phyloP scores from a whole-genome alignment of 1,140 invertebrate species.

The Orius laevigatus region DNA sequence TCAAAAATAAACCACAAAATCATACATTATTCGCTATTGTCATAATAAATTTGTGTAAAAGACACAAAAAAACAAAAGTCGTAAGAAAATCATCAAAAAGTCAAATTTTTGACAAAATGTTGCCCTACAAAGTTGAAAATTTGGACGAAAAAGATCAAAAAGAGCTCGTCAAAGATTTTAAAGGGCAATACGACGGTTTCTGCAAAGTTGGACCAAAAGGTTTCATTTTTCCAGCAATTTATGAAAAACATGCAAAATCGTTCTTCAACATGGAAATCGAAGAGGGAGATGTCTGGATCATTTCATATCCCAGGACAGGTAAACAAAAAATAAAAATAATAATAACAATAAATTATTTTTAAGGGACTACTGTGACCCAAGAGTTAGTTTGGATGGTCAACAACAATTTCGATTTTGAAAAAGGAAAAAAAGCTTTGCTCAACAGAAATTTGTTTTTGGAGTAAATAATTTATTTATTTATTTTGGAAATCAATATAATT shows the following conservation, averaged over 20 bases:
- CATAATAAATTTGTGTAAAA: too few species aligned
- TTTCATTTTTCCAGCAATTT: conserved; percentile 50
- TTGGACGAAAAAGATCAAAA: conserved; percentile 1
- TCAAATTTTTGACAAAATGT: conserved; percentile 2
- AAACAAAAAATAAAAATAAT: conserved; percentile 8
- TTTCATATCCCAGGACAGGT: conserved; percentile 63
- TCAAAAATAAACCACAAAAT: too few species aligned
- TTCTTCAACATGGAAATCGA: conserved; percentile 44
- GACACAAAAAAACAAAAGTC: too few species aligned
- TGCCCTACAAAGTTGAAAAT: conserved; percentile 9
- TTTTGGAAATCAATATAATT: too few species aligned
- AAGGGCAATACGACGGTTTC: conserved; percentile 51
- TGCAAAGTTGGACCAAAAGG: conserved; percentile 53
- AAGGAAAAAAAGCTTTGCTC: conserved; percentile 30
- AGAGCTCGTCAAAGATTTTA: conserved; percentile 6
- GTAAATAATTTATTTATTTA: too few species aligned
- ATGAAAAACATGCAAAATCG: conserved; percentile 38
- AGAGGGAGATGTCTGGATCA: conserved; percentile 46
- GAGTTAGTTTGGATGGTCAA: conserved; percentile 27
- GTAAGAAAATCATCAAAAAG: too few species aligned
- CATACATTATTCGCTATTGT: too few species aligned
- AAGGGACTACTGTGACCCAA: conserved; percentile 30
- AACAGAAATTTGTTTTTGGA: conserved; percentile 20
- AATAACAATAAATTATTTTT: background rate
- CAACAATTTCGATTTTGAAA: conserved; percentile 25